Evolutionary conservation across 1,140 invertebrate genomes (phyloP).

Genomic region (Macrobrachium rosenbergii): DNA sequence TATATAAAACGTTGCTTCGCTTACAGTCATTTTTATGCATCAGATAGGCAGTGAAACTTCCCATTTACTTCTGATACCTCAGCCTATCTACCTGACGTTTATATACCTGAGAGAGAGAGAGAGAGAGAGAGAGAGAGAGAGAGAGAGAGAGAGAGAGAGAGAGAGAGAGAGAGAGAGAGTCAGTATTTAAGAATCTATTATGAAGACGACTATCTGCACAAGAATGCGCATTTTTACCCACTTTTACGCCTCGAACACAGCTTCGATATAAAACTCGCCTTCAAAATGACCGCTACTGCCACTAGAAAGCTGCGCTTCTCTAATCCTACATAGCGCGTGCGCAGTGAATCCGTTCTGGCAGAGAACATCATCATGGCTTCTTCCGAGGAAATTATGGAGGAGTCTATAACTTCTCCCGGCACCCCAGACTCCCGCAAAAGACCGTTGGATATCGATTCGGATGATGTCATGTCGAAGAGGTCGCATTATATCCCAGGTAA

Average conservation of each 20-base stretch:
- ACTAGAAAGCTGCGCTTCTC: conserved; percentile 7
- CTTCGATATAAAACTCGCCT: neutral
- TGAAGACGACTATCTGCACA: too few relatives aligned
- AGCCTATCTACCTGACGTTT: neutral
- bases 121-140: too few relatives aligned
- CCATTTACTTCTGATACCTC: neutral
- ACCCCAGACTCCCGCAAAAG: conserved; percentile 78
- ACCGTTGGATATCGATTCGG: conserved; percentile 86
- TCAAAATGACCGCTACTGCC: neutral
- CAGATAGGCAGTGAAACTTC: neutral
- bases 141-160: too few relatives aligned
- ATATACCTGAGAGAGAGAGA: too few relatives aligned
- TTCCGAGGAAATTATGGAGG: conserved; percentile 61
- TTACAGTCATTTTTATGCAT: neutral
- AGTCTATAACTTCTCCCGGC: conserved; percentile 61
- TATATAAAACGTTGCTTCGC: neutral
- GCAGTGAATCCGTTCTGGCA: conserved; percentile 50
- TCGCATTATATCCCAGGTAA: conserved; percentile 90
- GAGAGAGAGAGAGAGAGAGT: too few relatives aligned
- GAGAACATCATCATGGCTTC: conserved; percentile 57
- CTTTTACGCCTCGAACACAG: too few relatives aligned
- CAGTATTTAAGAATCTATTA: too few relatives aligned
- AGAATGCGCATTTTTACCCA: too few relatives aligned
- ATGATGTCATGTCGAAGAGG: conserved; percentile 88
- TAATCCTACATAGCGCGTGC: conserved; percentile 36